Evolutionary conservation across 2,113 vertebrate genomes (phyloP), one percentile per base, ranked within the genome.

Genomic region (Trinectes maculatus): DNA sequence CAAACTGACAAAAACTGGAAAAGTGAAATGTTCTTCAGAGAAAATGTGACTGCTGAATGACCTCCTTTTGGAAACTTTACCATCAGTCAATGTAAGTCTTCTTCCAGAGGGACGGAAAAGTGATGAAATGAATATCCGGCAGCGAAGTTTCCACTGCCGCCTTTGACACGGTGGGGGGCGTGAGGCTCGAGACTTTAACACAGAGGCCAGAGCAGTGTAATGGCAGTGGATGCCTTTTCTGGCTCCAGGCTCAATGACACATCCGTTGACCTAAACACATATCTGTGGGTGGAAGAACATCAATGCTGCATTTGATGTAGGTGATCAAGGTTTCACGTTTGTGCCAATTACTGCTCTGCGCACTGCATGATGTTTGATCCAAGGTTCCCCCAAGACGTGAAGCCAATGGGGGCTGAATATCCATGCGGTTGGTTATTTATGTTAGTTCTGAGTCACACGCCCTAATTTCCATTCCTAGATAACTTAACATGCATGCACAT

Each of bases 201-300:
- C 15, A 26, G 54, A 74, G 28, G 48, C 34, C 15, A 5, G 16
- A 26, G 36, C 29, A 49, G 39, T n/a, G 9, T 12, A 2, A 13
- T 51, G 67, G 25, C 66, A 49, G 29, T 6, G 34, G 43, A 70
- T 21, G 70, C 29, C 40, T 82, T 73, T 53, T 53, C 70, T 80
- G 39, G 68, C 77, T 77, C 21, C 24, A 26, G 81, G 81, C 80
- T 68, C 34, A 5, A 4, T 83, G 57, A 79, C 68, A 79, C 53
- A 62, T 66, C 40, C 46, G 48, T 57, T 82, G 67, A 82, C 77
- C 77, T 77, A 6, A 77, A 73, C 29, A 9, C 67, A 57, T 46
- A 79, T 74, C 66, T 67, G 79, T 85, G 76, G 83, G 84, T 36
- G 87, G 84, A 64, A 51, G 65, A 78, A 82, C 16, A 85, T 87